Evolutionary conservation across 2,888 invertebrate species (phyloP), one percentile per base, ranked within the genome.

Genomic region (Chouioia cunea): DNA sequence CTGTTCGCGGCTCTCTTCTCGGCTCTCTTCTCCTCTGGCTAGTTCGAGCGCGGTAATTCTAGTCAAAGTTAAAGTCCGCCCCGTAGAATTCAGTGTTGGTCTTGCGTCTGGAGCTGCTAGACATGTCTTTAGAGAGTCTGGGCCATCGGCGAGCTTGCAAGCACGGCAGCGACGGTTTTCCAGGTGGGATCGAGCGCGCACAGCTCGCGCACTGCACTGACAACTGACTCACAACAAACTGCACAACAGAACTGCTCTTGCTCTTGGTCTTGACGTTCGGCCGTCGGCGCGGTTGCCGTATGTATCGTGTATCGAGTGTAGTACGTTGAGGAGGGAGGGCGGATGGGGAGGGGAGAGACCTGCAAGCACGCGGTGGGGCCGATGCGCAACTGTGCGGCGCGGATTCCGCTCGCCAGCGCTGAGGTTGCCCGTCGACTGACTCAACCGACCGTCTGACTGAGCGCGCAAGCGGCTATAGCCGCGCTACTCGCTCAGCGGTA

Each of bases 371-470:
- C 66, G 46, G 43, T 68, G 15, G 46, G 54, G 23, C 43, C 12
- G 12, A 27, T 27, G 53, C 23, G 27, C 53, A 16, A 44, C 27
- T 22, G 12, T 59, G 15, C 47, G 56, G 54, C 69, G 56, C 62
- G 36, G 44, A n/a, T n/a, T 44, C 10, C 69, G 65, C 46, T 50
- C 50, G 14, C 27, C 50, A 48, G 73, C 74, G 43, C 74, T 66
- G 59, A 72, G 71, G 65, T 71, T 67, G 48, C 10, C 71, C 70
- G 67, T 59, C 47, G 62, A 74, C 75, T 75, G 74, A 47, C 67
- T 44, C 27, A 12, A 10, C 36, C 1, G 36, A 6, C 6, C 36
- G 36, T 10, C 36, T 36, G 36, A 10, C 36, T 3, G 36, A 3
- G 36, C 36, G 36, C n/a, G n/a, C n/a, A n/a, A n/a, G n/a, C n/a